A percentile compares a stretch with the other conserved stretches of the same genome.
These are phyloP conservation scores for Symphodus melops DNA, from an alignment of 2,113 vertebrate species.

Conservation along the genomic window DNA sequence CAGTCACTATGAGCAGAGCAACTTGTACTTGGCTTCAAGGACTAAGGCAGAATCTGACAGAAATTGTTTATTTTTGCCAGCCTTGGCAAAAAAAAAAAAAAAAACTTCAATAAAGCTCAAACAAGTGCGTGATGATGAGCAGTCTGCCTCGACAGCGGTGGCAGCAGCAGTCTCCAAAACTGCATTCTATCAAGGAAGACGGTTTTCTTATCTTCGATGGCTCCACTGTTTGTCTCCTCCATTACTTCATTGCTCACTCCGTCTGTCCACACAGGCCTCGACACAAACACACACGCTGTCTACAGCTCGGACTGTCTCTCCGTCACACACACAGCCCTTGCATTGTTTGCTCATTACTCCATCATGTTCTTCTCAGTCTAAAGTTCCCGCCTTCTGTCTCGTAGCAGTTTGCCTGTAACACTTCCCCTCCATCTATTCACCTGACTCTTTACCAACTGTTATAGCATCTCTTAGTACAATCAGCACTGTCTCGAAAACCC, in stretches of 20 bases:
- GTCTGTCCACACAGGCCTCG: slow-evolving; percentile 2
- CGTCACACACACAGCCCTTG: slow-evolving; percentile 29
- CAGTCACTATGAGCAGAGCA: background rate
- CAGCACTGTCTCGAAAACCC: slow-evolving; percentile 9
- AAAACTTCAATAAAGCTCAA: slow-evolving; percentile 41
- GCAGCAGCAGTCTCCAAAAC: slow-evolving; percentile 43
- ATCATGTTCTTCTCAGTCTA: slow-evolving; percentile 47
- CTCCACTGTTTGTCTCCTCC: slow-evolving; percentile 35
- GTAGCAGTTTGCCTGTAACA: slow-evolving; percentile 30
- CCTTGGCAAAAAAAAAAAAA: slow-evolving; percentile 50
- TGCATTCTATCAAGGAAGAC: slow-evolving; percentile 41
- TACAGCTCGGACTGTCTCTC: slow-evolving; percentile 3
- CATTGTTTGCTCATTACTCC: slow-evolving; percentile 50
- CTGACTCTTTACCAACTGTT: slow-evolving; percentile 17
- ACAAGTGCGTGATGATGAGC: slow-evolving; percentile 39
- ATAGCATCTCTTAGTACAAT: slow-evolving; percentile 16
- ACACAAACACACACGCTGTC: slow-evolving; percentile 12
- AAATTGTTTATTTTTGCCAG: slow-evolving; percentile 18
- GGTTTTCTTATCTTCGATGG: slow-evolving; percentile 44
- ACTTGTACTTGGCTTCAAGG: slow-evolving; percentile 22
- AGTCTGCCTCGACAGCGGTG: slow-evolving; percentile 21
- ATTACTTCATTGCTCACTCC: slow-evolving; percentile 43
- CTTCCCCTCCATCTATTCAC: slow-evolving; percentile 26
- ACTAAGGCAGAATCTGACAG: slow-evolving; percentile 18
- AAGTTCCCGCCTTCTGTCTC: slow-evolving; percentile 25